phyloP scores from a whole-genome alignment of 2,113 vertebrate genomes.

The Myrmecobius fasciatus region DNA sequence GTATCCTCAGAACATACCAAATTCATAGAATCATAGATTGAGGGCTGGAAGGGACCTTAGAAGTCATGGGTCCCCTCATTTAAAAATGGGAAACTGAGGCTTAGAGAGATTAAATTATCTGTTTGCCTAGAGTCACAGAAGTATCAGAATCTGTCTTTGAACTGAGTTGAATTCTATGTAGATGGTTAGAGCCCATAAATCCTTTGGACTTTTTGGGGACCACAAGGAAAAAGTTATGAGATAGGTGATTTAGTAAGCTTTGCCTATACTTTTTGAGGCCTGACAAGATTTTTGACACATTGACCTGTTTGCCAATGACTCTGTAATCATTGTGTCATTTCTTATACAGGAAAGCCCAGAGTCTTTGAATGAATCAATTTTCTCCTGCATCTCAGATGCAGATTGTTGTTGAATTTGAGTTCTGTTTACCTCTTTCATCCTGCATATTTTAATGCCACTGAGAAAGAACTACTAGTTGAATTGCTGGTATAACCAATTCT shows the following conservation, averaged over 20 bases:
- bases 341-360: background rate
- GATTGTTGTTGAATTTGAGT: background rate
- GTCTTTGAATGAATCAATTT: slow-evolving; percentile 33
- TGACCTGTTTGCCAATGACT: slow-evolving; percentile 10
- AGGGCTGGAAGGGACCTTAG: background rate
- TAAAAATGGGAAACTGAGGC: background rate
- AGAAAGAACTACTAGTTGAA: slow-evolving; percentile 43
- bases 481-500: slow-evolving; percentile 8
- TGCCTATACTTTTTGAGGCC: background rate
- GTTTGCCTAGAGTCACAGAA: background rate
- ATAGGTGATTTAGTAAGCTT: slow-evolving; percentile 34
- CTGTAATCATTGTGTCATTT: slow-evolving; percentile 29
- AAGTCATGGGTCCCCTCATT: background rate
- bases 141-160: background rate
- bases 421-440: slow-evolving; percentile 41
- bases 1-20: background rate
- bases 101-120: background rate
- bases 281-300: slow-evolving; percentile 39
- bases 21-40: background rate
- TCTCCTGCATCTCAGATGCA: slow-evolving; percentile 9
- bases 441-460: slow-evolving; percentile 23
- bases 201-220: background rate
- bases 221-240: slow-evolving; percentile 51
- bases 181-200: background rate
- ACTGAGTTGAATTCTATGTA: background rate